Evolutionary conservation across 2,888 invertebrate genomes (phyloP), one percentile per base, ranked within the genome.

Genomic region (Orchestes rusci): DNA sequence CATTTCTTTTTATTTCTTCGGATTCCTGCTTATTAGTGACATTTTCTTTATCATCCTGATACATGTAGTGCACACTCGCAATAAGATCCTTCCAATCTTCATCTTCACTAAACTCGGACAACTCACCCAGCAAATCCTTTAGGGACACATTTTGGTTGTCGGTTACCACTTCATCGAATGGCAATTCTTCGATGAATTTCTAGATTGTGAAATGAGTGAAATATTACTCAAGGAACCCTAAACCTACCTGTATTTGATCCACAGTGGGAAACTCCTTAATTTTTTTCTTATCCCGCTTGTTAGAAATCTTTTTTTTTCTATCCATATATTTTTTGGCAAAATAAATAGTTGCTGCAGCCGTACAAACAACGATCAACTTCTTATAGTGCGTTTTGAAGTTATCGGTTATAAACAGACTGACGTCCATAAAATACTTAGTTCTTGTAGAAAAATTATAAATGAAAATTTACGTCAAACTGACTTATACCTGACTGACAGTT

Each of bases 31-130:
- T n/a, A n/a, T n/a, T n/a, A n/a, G n/a, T n/a, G n/a, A n/a, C 23
- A 10, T 23, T 23, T 23, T 23, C 7, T 23, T 23, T 10, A 7
- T 5, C 7, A 23, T 23, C 23, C 23, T 23, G 23, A 23, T 60
- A 61, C 43, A 62, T 52, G 13, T 51, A 54, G 33, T 61, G 58
- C n/a, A 62, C 58, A 43, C 59, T 61, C 13, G 56, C 56, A 17
- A 63, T 62, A 20, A 63, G 45, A 31, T 59, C 59, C 44, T 58
- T 61, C 62, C 62, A 63, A 16, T 63, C 62, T 28, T 63, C 62
- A 39, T 62, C 60, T 12, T 62, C 61, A 44, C 59, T 60, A 27
- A 61, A 58, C 39, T 62, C 61, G 12, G 58, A 56, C 35, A 63
- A 47, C 40, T 62, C 63, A 2, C 58, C 59, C 10, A 63, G 39